Conservation (phyloP, 1,140 invertebrate species). For the Drosophila erecta region DNA sequence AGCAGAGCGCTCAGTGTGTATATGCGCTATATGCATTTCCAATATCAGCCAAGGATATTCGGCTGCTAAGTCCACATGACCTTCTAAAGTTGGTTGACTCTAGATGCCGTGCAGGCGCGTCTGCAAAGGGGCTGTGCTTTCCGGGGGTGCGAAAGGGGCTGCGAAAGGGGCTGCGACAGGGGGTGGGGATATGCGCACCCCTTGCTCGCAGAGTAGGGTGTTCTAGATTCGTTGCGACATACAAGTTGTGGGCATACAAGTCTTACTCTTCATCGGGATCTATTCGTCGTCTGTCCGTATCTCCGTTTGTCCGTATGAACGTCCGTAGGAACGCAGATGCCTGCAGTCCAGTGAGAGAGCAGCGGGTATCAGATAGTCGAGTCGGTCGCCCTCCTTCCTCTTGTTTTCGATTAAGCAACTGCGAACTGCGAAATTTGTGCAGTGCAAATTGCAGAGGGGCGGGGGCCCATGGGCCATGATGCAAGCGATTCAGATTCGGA, state of each 20-base stretch:
- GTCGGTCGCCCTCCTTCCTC: neutral
- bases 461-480: constrained; percentile 22
- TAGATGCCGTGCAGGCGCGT: constrained; percentile 38
- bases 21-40: constrained; percentile 50
- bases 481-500: constrained; percentile 31
- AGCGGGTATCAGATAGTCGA: too few relatives aligned
- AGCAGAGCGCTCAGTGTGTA: neutral
- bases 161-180: too few relatives aligned
- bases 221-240: too few relatives aligned
- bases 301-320: too few relatives aligned
- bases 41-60: constrained; percentile 81
- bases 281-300: too few relatives aligned
- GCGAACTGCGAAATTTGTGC: constrained; percentile 10
- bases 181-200: neutral
- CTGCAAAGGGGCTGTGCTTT: constrained; percentile 27
- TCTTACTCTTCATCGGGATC: too few relatives aligned
- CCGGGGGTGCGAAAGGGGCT: neutral
- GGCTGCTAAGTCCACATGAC: constrained; percentile 79
- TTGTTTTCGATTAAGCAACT: constrained; percentile 32
- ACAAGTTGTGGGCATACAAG: too few relatives aligned
- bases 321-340: too few relatives aligned
- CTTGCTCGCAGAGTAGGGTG: too few relatives aligned
- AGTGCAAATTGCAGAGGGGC: constrained; percentile 7
- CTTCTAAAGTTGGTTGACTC: constrained; percentile 84
- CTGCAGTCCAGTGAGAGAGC: too few relatives aligned